These are phyloP conservation scores for Cactoblastis cactorum DNA, from an alignment of 2,888 invertebrate species.

Conservation along the genomic window DNA sequence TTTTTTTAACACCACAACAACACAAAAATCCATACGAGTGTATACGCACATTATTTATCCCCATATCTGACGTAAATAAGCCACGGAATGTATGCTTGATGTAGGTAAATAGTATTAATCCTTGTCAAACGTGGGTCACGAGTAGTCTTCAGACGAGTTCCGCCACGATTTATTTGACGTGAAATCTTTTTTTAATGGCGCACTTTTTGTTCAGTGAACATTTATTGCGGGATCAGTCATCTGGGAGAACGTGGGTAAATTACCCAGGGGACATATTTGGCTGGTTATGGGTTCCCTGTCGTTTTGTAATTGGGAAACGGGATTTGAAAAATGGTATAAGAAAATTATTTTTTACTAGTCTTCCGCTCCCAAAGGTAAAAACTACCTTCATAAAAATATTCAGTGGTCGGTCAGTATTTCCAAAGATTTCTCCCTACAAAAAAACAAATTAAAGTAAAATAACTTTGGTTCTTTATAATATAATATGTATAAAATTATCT, in stretches of 20 bases:
- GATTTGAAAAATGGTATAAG: too few relatives aligned
- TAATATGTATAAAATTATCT: too few relatives aligned
- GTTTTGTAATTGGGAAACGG: too few relatives aligned
- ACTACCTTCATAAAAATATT: too few relatives aligned
- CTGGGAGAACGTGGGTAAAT: conserved; percentile 6
- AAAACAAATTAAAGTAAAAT: too few relatives aligned
- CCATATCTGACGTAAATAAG: conserved; percentile 15
- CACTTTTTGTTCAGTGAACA: conserved; percentile 10
- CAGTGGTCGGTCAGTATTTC: too few relatives aligned
- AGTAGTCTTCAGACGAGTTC: conserved; percentile 2
- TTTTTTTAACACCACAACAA: too few relatives aligned
- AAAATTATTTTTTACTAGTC: too few relatives aligned
- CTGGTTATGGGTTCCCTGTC: neutral
- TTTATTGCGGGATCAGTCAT: conserved; percentile 10
- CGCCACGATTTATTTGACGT: conserved; percentile 7
- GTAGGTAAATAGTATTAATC: conserved; percentile 18
- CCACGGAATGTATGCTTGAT: conserved; percentile 13
- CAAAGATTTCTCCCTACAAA: too few relatives aligned
- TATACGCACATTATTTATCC: conserved; percentile 16
- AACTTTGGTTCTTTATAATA: too few relatives aligned
- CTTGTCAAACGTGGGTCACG: conserved; percentile 14
- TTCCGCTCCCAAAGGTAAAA: too few relatives aligned
- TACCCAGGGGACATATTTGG: conserved; percentile 6
- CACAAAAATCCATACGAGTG: too few relatives aligned
- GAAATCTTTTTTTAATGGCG: conserved; percentile 10